Percentiles rank a stretch among this genome's conserved stretches.
Conservation (phyloP, 2,113 vertebrate species). For the Pollachius pollachius region DNA sequence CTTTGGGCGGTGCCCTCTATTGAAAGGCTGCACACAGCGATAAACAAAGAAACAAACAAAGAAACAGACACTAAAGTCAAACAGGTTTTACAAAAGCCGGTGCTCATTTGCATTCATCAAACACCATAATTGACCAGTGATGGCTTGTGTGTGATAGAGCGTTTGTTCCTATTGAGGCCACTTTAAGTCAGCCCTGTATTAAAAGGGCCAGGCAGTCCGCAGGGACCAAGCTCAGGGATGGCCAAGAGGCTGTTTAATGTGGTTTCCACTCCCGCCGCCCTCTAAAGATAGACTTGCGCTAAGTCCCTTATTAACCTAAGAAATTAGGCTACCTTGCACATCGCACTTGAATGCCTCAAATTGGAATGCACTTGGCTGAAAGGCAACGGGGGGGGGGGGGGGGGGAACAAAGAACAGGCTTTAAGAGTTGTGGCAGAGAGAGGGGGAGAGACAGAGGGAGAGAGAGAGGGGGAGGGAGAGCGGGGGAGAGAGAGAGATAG, state of each 20-base stretch:
- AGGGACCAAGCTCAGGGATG: slow-evolving; percentile 63
- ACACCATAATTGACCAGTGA: no score
- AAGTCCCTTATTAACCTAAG: slow-evolving; percentile 67
- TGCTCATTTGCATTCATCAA: no score
- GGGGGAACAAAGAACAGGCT: slow-evolving; percentile 17
- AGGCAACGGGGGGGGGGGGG: slow-evolving; percentile 31
- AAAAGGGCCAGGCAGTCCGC: slow-evolving; percentile 60
- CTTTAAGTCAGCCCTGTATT: slow-evolving; percentile 52
- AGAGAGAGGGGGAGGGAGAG: no score
- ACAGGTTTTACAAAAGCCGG: no score
- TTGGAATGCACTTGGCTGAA: slow-evolving; percentile 43
- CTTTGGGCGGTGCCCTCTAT: no score
- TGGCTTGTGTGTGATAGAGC: neutral
- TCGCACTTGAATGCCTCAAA: slow-evolving; percentile 43
- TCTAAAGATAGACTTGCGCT: slow-evolving; percentile 69
- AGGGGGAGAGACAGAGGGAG: no score
- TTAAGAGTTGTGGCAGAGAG: neutral
- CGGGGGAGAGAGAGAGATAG: no score
- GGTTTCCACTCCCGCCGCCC: slow-evolving; percentile 54
- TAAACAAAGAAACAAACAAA: no score
- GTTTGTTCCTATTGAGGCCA: slow-evolving; percentile 65
- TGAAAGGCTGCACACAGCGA: no score
- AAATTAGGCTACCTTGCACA: slow-evolving; percentile 68
- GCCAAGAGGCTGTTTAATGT: slow-evolving; percentile 65
- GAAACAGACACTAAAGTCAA: no score